These are phyloP conservation scores for Chalcosyrphus nemorum DNA, from an alignment of 2,888 invertebrate species.

Conservation along the genomic window DNA sequence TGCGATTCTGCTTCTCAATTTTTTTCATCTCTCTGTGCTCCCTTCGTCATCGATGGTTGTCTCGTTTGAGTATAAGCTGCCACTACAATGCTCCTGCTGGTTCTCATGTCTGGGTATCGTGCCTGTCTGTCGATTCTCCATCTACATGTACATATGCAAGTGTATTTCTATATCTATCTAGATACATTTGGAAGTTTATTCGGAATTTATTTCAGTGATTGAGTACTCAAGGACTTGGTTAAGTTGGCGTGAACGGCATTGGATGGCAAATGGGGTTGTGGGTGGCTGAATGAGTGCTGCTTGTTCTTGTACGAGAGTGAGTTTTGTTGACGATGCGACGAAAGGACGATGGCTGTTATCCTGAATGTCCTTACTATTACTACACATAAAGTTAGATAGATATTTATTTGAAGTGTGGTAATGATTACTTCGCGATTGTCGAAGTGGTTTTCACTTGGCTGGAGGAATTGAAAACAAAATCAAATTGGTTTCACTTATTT, in stretches of 20 bases:
- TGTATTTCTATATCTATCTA: not conserved
- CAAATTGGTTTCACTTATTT: constrained; percentile 29
- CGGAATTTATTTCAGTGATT: constrained; percentile 52
- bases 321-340: not conserved
- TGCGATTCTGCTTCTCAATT: not conserved
- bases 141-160: not conserved
- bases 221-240: constrained; percentile 54
- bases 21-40: not conserved
- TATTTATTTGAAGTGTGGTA: constrained; percentile 40
- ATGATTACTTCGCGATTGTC: constrained; percentile 45
- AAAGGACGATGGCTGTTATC: not conserved
- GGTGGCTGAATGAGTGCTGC: not conserved
- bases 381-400: constrained; percentile 23
- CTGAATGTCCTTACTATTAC: constrained; percentile 40
- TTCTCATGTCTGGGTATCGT: not conserved
- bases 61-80: constrained; percentile 3
- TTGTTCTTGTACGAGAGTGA: not conserved
- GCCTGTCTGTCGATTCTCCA: not conserved
- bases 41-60: not conserved
- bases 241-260: constrained; percentile 32
- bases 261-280: not conserved
- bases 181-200: constrained; percentile 38
- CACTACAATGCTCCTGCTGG: not conserved
- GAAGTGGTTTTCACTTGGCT: constrained; percentile 30
- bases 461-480: constrained; percentile 33